A percentile compares a stretch with the other conserved stretches of the same genome.
phyloP scores from a whole-genome alignment of 23 tunicate genomes.

The Phallusia fumigata region DNA sequence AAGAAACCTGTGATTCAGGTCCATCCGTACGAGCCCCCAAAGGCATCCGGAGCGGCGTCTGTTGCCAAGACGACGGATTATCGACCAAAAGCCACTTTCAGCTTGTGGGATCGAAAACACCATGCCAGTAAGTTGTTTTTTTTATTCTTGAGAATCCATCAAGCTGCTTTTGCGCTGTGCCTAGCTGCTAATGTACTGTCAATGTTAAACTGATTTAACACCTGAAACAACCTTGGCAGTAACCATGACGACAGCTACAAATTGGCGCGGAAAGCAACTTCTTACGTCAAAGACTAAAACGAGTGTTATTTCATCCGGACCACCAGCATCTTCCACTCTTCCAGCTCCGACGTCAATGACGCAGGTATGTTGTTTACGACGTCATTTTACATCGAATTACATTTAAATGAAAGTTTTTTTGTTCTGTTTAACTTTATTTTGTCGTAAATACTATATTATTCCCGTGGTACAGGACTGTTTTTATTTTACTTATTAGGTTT shows the following conservation, averaged over 20 bases:
- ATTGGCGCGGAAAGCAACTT: constrained; percentile 55
- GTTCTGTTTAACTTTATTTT: not conserved
- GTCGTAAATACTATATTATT: too few species aligned
- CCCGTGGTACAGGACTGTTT: too few species aligned
- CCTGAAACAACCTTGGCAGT: constrained; percentile 28
- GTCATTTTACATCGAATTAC: not conserved
- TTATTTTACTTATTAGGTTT: constrained; percentile 23
- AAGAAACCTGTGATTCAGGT: constrained; percentile 25
- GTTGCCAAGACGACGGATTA: not conserved
- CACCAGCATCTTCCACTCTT: not conserved
- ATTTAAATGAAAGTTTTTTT: not conserved
- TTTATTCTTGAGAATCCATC: not conserved
- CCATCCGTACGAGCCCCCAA: constrained; percentile 46
- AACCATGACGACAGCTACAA: constrained; percentile 49
- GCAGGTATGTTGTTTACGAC: not conserved
- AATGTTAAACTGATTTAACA: too few species aligned
- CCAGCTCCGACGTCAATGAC: constrained; percentile 5
- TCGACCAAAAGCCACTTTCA: constrained; percentile 16
- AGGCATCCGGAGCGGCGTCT: not conserved
- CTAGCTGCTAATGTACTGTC: too few species aligned
- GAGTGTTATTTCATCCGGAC: not conserved
- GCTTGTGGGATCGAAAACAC: constrained; percentile 48
- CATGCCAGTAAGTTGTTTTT: constrained; percentile 50
- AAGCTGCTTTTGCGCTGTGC: too few species aligned
- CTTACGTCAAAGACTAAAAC: constrained; percentile 11